Evolutionary conservation across 2,797 vertebrate species (phyloP), one percentile per base, ranked within the genome.

Genomic region (Malacoctenus gilli): DNA sequence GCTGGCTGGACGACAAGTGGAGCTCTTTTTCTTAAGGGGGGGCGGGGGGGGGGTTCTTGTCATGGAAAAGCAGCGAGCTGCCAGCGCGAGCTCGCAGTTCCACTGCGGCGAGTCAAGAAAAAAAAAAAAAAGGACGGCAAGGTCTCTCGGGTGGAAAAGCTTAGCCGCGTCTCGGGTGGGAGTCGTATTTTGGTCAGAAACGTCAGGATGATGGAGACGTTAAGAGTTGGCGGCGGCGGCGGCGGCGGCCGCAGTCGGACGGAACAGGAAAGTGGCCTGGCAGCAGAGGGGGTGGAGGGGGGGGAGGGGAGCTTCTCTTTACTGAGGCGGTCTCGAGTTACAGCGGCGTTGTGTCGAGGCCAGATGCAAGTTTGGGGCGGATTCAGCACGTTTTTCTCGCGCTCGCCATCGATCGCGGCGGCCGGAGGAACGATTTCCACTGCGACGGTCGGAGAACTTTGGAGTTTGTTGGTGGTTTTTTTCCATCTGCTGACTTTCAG

Each of bases 61-160:
- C 75, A 87, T 88, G 89, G 89, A 91, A 89, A 85, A 80, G 64
- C 34, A 72, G 50, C 48, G 52, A 77, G 51, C 61, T 77, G 82
- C 83, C 88, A 88, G 69, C 60, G 58, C 54, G 10, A 74, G 68
- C 68, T 75, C 69, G 68, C 76, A 74, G 78, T 87, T 81, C 79
- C 75, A 72, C 75, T 84, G 86, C 65, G 89, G 89, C 82, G 77
- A 88, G 78, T 71, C 65, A 12, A 59, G 11, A 35, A 3, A 30
- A 22, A 22, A 59, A 16, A 35, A 3, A 30, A 22, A 22, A 75
- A 60, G 77, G 70, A 59, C n/a, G n/a, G n/a, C n/a, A 75, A 44
- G 64, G 44, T 64, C 54, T 75, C 66, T 12, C 0, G 65, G 73
- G 70, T 89, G 88, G 88, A 91, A 89, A 88, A 89, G 76, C 68